A percentile compares a stretch with the other conserved stretches of the same genome.
phyloP scores from a whole-genome alignment of 2,888 invertebrate genomes.

The Sarcophaga caerulescens region DNA sequence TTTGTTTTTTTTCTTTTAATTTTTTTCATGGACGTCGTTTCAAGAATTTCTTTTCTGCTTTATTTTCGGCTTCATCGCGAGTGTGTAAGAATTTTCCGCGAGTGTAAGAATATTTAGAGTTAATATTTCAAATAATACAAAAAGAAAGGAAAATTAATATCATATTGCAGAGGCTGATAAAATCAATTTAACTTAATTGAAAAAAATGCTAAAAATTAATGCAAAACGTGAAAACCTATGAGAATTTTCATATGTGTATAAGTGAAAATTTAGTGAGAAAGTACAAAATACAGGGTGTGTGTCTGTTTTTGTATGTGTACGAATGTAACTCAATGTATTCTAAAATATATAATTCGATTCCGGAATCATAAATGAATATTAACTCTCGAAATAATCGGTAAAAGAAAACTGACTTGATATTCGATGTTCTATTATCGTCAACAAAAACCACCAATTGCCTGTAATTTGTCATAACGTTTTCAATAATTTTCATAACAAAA shows the following conservation, averaged over 20 bases:
- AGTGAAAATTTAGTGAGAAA: slow-evolving; percentile 25
- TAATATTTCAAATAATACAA: slow-evolving; percentile 6
- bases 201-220: slow-evolving; percentile 5
- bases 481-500: slow-evolving; percentile 3
- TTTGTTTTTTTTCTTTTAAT: slow-evolving; percentile 28
- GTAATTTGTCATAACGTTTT: slow-evolving; percentile 20
- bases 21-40: slow-evolving; percentile 47
- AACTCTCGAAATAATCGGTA: background rate
- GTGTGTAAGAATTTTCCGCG: slow-evolving; percentile 62
- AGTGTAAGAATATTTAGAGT: slow-evolving; percentile 44
- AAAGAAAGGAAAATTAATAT: background rate
- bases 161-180: no score
- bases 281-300: slow-evolving; percentile 35
- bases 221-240: background rate
- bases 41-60: slow-evolving; percentile 49
- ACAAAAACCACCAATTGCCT: background rate
- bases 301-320: background rate
- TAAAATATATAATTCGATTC: no score
- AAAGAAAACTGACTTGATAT: background rate
- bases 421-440: slow-evolving; percentile 14
- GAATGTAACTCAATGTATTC: background rate
- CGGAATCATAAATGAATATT: no score
- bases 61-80: slow-evolving; percentile 49
- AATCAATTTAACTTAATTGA: background rate
- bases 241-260: background rate